These are phyloP conservation scores for Diacarnus erythraeanus DNA, from an alignment of 37 sponge, comb jelly and placozoan species.

Conservation along the genomic window DNA sequence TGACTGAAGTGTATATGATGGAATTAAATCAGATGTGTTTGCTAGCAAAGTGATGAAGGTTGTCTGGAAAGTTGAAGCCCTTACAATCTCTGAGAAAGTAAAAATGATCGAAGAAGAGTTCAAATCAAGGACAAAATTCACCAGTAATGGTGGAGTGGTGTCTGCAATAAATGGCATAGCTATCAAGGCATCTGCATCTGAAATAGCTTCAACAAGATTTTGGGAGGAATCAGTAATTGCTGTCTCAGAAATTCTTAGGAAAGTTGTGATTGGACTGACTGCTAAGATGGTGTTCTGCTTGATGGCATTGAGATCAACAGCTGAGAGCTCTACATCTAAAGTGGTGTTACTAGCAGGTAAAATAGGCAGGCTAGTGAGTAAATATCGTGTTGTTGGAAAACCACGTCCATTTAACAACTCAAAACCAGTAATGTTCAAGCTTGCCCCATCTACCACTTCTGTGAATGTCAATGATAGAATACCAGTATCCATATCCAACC, in stretches of 20 bases:
- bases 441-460: constrained; percentile 56
- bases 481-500: constrained; percentile 63
- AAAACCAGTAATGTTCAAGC: constrained; percentile 58
- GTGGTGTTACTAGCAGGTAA: constrained; percentile 31
- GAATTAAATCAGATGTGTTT: constrained; percentile 7
- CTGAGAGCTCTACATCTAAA: constrained; percentile 30
- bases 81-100: constrained; percentile 82
- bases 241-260: constrained; percentile 27
- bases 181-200: constrained; percentile 8
- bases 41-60: constrained; percentile 20
- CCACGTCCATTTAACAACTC: constrained; percentile 36
- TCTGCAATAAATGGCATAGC: constrained; percentile 59
- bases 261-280: constrained; percentile 50
- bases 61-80: constrained; percentile 39
- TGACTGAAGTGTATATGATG: constrained; percentile 47
- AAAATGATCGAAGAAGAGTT: constrained; percentile 58
- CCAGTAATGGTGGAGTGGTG: constrained; percentile 59
- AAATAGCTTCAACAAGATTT: constrained; percentile 38
- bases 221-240: constrained; percentile 66
- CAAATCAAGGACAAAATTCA: constrained; percentile 58
- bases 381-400: constrained; percentile 39
- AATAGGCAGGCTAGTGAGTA: constrained; percentile 1
- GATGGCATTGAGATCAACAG: constrained; percentile 70
- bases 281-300: constrained; percentile 56
- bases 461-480: constrained; percentile 59